Conservation (phyloP, 2,113 vertebrate genomes). For the Alectura lathami region DNA sequence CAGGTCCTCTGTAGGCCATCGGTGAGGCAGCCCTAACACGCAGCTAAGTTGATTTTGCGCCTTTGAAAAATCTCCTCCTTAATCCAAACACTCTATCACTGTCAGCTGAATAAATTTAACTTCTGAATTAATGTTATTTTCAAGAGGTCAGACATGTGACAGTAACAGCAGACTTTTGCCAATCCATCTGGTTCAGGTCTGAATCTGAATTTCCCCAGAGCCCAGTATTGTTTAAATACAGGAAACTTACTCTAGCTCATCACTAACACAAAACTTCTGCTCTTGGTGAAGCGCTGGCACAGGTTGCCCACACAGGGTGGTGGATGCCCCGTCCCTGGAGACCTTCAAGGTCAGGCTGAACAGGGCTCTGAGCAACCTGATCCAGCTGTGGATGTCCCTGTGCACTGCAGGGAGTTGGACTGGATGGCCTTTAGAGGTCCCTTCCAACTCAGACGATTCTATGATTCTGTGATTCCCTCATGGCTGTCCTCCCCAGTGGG, state of each 20-base stretch:
- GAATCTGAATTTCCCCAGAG: slow-evolving; percentile 39
- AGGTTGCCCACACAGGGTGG: no score
- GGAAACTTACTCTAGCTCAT: slow-evolving; percentile 30
- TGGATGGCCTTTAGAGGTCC: no score
- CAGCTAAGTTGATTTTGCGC: neutral
- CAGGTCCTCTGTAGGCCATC: neutral
- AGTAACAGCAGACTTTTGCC: slow-evolving; percentile 32
- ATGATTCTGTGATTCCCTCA: no score
- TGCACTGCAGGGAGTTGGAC: no score
- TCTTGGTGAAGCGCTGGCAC: no score
- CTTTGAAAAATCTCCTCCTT: slow-evolving; percentile 38
- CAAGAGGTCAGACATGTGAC: slow-evolving; percentile 37
- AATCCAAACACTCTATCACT: slow-evolving; percentile 39
- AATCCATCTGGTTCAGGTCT: slow-evolving; percentile 22
- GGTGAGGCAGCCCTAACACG: neutral
- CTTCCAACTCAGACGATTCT: no score
- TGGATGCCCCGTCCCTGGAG: no score
- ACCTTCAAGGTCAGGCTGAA: no score
- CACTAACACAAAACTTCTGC: slow-evolving; percentile 35
- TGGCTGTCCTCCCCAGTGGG: neutral
- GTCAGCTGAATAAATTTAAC: slow-evolving; percentile 29
- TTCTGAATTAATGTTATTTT: slow-evolving; percentile 57
- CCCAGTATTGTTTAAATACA: neutral
- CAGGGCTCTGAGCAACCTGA: no score
- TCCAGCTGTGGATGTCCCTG: no score